Evolutionary conservation across 1,140 invertebrate species (phyloP), one percentile per base, ranked within the genome.

Genomic region (Aphis gossypii): DNA sequence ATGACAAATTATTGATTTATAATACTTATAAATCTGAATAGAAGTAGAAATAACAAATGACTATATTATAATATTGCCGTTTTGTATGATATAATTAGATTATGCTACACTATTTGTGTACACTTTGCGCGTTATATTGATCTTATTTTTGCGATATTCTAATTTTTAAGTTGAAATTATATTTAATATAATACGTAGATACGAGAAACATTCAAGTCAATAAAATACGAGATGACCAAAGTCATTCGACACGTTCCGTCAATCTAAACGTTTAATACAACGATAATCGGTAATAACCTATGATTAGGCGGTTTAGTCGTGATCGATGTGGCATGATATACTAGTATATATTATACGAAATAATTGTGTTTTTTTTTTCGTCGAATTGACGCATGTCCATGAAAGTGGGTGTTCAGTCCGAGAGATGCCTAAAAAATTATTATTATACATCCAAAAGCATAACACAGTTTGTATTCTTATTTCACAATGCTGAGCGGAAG

Each of bases 371-470:
- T 41, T 41, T 88, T 89, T 44, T 91, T 91, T 23, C 2, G 20
- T 14, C 25, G 4, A 82, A 30, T 38, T 83, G 92, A 93, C 92
- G 92, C 11, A 82, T 35, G 54, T 84, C 48, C 23, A 41, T 44
- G 38, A 1, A 41, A 2, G 60, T 84, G 92, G 68, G 82, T 54
- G 46, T 56, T 11, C 41, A 14, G 14, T n/a, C 25, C 35, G 21
- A 56, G 46, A 54, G 46, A 92, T 83, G 90, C 30, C n/a, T 51
- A 25, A 38, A 82, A 92, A 35, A 46, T 44, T 23, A 54, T 35
- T 35, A 35, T 2, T 35, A 48, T 88, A 88, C 86, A 41, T 83
- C 90, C 76, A 21, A 92, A 92, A 83, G 83, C 90, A 35, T 23
- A 48, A 92, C 30, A n/a, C 44, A 76, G 46, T 83, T 54, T 8